Evolutionary conservation across 2,113 vertebrate genomes (phyloP).

Genomic region (Ammodytes dubius): DNA sequence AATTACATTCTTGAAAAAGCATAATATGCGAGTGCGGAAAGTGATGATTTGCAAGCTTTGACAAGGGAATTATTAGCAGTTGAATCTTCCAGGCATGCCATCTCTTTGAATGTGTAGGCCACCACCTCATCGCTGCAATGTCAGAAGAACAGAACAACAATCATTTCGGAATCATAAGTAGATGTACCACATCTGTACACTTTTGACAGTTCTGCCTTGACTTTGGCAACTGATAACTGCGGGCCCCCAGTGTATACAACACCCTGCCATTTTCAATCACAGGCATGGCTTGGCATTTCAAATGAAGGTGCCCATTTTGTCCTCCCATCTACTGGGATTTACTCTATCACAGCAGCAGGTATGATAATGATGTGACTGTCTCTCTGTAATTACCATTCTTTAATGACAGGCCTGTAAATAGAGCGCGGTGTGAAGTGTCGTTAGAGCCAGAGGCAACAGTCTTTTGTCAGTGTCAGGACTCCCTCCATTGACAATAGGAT

Average conservation of each 20-base stretch:
- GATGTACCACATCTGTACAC: not conserved
- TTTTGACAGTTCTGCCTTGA: not conserved
- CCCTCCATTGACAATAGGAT: not conserved
- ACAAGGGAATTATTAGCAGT: not conserved
- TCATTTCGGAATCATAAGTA: not conserved
- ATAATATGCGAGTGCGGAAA: not conserved
- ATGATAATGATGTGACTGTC: conserved; percentile 28
- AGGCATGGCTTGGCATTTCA: conserved; percentile 46
- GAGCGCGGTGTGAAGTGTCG: not conserved
- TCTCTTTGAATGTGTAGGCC: no score
- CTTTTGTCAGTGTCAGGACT: conserved; percentile 15
- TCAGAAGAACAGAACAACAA: not conserved
- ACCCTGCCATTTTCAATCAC: conserved; percentile 44
- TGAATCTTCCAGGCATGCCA: not conserved
- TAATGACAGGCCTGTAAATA: conserved; percentile 53
- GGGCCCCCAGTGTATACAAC: not conserved
- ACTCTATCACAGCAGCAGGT: conserved; percentile 37
- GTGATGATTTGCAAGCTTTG: conserved; percentile 3
- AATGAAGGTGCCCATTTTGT: conserved; percentile 43
- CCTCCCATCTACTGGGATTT: conserved; percentile 13
- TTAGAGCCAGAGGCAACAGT: not conserved
- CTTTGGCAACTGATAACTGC: conserved; percentile 20
- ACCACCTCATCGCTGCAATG: not conserved
- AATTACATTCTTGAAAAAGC: not conserved
- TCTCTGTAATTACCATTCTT: conserved; percentile 35